Percentiles rank a stretch among this genome's conserved stretches.
Conservation (phyloP, 2,888 invertebrate species). For the Eupithecia tripunctaria region DNA sequence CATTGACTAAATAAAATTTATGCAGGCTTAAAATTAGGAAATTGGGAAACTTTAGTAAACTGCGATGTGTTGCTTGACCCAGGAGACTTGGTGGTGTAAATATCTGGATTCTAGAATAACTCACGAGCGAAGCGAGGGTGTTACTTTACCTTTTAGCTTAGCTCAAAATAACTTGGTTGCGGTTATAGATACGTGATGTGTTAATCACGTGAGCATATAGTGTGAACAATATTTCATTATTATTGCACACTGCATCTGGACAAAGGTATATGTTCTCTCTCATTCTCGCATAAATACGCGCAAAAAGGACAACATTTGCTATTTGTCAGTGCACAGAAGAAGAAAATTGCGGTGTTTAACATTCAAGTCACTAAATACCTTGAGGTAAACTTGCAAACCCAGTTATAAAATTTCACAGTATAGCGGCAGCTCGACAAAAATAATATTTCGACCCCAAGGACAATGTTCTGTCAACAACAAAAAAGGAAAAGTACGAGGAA, state of each 20-base stretch:
- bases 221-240: neutral
- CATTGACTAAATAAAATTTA: neutral
- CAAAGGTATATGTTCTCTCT: neutral
- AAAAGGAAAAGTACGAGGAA: conserved; percentile 3
- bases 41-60: neutral
- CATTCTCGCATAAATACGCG: neutral
- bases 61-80: neutral
- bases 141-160: no score
- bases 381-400: neutral
- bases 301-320: neutral
- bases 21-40: neutral
- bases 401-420: neutral
- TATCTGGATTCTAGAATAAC: no score
- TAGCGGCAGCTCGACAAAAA: neutral
- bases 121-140: no score
- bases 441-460: conserved; percentile 5
- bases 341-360: neutral
- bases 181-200: no score
- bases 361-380: neutral
- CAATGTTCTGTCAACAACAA: conserved; percentile 13
- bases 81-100: no score
- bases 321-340: neutral
- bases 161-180: no score
- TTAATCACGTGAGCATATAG: no score
- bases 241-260: neutral